A percentile compares a stretch with the other conserved stretches of the same genome.
Evolutionary conservation across 2,888 invertebrate species (phyloP).

Genomic region (Ophioninae sp.): DNA sequence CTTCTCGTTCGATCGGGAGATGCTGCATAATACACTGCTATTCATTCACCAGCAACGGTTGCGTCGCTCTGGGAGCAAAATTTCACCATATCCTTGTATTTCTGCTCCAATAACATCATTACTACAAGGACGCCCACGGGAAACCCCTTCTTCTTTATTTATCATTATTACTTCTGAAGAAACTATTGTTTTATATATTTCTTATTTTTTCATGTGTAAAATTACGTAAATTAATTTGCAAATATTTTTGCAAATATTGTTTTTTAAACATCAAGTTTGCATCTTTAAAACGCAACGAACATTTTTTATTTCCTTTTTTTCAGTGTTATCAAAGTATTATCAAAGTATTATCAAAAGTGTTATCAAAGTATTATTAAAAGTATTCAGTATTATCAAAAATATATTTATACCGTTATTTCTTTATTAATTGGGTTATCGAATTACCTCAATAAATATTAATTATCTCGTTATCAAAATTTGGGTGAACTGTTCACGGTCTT

Average conservation of each 20-base stretch:
- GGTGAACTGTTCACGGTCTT: too few relatives aligned
- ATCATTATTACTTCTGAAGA: conserved; percentile 5
- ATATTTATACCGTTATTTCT: too few relatives aligned
- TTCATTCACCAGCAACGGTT: conserved; percentile 48
- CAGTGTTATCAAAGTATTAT: too few relatives aligned
- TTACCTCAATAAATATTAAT: too few relatives aligned
- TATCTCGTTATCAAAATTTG: too few relatives aligned
- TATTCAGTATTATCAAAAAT: too few relatives aligned
- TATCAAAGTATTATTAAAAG: too few relatives aligned
- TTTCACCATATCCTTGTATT: conserved; percentile 20
- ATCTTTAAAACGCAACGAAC: too few relatives aligned
- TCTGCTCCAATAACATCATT: conserved; percentile 46
- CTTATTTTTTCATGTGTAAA: not conserved
- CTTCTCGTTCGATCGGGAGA: conserved; percentile 48
- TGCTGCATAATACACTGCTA: conserved; percentile 21
- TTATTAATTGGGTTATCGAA: too few relatives aligned
- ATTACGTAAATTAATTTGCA: too few relatives aligned
- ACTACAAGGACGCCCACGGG: conserved; percentile 31
- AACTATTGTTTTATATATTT: not conserved
- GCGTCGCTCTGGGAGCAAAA: conserved; percentile 27
- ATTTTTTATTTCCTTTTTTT: too few relatives aligned
- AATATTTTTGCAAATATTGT: not conserved
- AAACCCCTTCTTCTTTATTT: not conserved
- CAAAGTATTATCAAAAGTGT: too few relatives aligned
- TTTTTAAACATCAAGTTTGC: conserved; percentile 1